phyloP scores from a whole-genome alignment of 2,888 invertebrate species.

The Pollenia amentaria region DNA sequence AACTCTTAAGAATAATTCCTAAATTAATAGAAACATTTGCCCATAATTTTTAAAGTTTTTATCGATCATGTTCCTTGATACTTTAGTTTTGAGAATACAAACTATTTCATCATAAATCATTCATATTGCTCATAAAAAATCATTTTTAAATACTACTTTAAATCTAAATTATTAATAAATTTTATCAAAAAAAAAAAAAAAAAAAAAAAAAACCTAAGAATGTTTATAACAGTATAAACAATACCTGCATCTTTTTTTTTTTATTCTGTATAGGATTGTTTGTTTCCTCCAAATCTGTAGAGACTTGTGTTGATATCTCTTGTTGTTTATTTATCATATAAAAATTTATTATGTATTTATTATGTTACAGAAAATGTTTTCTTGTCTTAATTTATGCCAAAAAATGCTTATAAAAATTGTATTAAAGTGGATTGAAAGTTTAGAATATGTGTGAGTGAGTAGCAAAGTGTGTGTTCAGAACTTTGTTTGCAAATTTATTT shows the following conservation, averaged over 20 bases:
- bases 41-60: too few species aligned
- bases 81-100: neutral
- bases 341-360: conserved; percentile 37
- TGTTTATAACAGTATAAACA: neutral
- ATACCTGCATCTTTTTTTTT: neutral
- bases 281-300: neutral
- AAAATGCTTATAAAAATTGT: conserved; percentile 51
- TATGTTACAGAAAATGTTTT: neutral
- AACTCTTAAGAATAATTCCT: too few species aligned
- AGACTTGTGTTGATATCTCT: conserved; percentile 13
- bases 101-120: neutral
- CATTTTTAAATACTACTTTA: neutral
- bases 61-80: too few species aligned
- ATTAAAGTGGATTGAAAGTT: conserved; percentile 12
- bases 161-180: neutral
- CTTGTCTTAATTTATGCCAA: conserved; percentile 31
- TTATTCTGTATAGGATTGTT: neutral
- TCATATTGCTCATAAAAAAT: neutral
- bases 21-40: too few species aligned
- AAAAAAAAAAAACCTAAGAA: too few species aligned
- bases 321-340: neutral
- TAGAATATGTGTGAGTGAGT: neutral
- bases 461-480: neutral
- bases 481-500: conserved; percentile 19
- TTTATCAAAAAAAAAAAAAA: neutral